These are phyloP conservation scores for Dryocosmus kuriphilus DNA, from an alignment of 2,888 invertebrate species.

Conservation along the genomic window DNA sequence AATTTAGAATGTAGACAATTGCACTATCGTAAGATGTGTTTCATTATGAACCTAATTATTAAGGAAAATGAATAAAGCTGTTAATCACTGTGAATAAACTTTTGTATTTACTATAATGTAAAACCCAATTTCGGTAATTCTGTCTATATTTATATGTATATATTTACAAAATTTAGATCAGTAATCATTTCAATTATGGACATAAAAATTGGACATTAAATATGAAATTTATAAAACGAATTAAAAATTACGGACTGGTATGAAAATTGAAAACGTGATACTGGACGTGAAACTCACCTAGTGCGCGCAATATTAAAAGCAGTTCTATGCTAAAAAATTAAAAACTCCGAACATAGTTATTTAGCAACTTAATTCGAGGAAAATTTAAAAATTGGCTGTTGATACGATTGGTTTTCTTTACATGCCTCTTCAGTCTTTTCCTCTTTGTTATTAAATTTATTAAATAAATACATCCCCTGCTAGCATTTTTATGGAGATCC, in stretches of 20 bases:
- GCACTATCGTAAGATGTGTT: too few species aligned
- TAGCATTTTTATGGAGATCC: conserved; percentile 43
- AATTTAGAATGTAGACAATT: too few species aligned
- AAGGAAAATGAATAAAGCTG: background rate
- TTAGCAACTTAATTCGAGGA: conserved; percentile 20
- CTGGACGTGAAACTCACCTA: background rate
- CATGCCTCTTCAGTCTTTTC: conserved; percentile 58
- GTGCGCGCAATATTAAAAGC: background rate
- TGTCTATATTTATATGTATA: background rate
- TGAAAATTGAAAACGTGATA: background rate
- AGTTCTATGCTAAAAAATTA: conserved; percentile 14
- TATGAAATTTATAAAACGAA: conserved; percentile 1
- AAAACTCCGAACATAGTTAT: background rate
- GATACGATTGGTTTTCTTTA: conserved; percentile 3
- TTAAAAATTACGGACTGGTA: background rate
- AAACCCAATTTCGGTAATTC: background rate
- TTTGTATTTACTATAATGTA: conserved; percentile 25
- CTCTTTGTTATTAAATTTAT: conserved; percentile 70
- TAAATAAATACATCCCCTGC: conserved; percentile 71
- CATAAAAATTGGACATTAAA: background rate
- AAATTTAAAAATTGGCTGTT: conserved; percentile 20
- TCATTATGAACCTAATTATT: too few species aligned
- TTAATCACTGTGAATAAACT: background rate
- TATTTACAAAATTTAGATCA: conserved; percentile 29
- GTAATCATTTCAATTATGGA: conserved; percentile 7